Conservation (phyloP, 2,797 vertebrate species). For the Rhinatrema bivittatum region DNA sequence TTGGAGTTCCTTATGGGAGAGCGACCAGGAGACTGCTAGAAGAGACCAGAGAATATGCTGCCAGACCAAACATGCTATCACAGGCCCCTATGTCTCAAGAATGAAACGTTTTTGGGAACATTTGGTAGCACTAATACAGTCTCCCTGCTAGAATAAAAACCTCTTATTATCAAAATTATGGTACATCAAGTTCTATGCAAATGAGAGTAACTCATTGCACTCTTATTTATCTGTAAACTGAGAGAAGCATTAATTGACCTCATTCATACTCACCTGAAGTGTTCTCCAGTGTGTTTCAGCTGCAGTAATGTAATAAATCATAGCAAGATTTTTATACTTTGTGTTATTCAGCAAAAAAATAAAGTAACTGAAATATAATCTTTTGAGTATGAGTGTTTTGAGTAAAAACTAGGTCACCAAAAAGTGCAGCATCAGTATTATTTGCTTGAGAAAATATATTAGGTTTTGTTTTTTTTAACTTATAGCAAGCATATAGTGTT, state of each 20-base stretch:
- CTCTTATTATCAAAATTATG: too few species aligned
- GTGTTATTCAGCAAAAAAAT: slow-evolving; percentile 5
- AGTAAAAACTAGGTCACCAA: slow-evolving; percentile 23
- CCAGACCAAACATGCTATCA: too few species aligned
- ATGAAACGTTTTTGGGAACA: too few species aligned
- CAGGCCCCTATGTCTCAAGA: too few species aligned
- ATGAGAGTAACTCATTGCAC: too few species aligned
- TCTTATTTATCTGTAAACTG: slow-evolving; percentile 1
- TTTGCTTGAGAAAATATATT: slow-evolving; percentile 18
- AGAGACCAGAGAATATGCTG: too few species aligned
- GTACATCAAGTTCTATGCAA: too few species aligned
- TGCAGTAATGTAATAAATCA: slow-evolving; percentile 6
- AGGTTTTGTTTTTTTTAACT: slow-evolving; percentile 18
- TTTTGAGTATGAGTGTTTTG: slow-evolving; percentile 1
- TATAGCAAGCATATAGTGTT: slow-evolving; percentile 6
- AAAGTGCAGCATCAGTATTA: slow-evolving; percentile 2
- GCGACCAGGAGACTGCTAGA: too few species aligned
- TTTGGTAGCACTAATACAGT: too few species aligned
- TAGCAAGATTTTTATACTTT: neutral
- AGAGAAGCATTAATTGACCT: neutral
- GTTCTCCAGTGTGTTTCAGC: slow-evolving; percentile 13
- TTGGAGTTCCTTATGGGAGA: too few species aligned
- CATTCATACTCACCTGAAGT: slow-evolving; percentile 6
- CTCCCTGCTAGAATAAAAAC: too few species aligned
- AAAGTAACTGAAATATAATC: slow-evolving; percentile 11